Conservation (phyloP, 2,888 invertebrate genomes). For the Drosophila ustulata region DNA sequence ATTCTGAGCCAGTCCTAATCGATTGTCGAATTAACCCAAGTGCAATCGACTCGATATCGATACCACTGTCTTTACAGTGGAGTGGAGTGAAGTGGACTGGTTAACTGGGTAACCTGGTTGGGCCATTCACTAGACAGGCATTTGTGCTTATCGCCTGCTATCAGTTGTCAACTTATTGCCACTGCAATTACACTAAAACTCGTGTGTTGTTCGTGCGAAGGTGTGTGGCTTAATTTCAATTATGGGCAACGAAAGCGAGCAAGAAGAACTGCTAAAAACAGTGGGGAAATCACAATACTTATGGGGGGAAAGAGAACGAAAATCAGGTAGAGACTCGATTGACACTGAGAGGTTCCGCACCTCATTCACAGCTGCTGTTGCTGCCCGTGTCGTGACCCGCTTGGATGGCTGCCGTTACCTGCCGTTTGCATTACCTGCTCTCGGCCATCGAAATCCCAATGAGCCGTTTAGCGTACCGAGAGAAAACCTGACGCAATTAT, state of each 20-base stretch:
- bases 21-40: background rate
- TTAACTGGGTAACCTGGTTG: background rate
- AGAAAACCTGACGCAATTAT: constrained; percentile 23
- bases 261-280: background rate
- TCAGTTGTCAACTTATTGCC: no score
- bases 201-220: background rate
- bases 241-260: background rate
- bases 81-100: background rate
- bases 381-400: constrained; percentile 8
- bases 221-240: background rate
- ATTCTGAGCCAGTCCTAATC: no score
- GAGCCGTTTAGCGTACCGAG: background rate
- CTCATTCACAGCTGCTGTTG: constrained; percentile 1
- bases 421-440: constrained; percentile 2
- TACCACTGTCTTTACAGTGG: background rate
- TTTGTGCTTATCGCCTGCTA: background rate
- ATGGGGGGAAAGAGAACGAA: background rate
- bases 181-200: no score
- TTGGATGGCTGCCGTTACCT: background rate
- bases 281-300: background rate
- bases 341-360: background rate
- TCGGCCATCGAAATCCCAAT: constrained; percentile 2
- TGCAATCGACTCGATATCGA: background rate
- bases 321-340: background rate
- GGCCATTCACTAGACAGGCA: background rate